Evolutionary conservation across 2,113 vertebrate genomes (phyloP).

Genomic region (Mesoclemmys tuberculata): DNA sequence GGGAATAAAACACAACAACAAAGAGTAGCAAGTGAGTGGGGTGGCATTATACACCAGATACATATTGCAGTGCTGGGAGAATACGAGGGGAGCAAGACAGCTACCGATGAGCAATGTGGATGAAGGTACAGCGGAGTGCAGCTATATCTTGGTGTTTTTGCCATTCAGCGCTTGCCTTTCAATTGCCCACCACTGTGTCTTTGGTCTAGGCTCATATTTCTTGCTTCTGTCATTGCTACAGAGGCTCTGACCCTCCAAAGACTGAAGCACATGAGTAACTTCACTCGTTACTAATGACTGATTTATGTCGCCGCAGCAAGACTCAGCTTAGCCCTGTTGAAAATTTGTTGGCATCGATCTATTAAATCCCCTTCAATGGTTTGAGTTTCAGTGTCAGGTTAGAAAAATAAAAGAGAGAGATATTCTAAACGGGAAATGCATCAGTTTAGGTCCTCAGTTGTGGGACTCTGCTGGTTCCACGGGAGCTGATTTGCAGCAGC

Average conservation of each 20-base stretch:
- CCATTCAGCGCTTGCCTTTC: neutral
- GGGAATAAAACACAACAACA: neutral
- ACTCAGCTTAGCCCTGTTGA: neutral
- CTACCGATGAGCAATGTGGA: too few relatives aligned
- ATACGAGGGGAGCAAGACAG: neutral
- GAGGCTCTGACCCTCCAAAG: neutral
- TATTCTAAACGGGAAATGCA: too few relatives aligned
- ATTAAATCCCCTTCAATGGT: neutral
- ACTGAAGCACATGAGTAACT: neutral
- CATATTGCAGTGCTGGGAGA: neutral
- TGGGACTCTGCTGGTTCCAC: neutral
- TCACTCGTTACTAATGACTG: neutral
- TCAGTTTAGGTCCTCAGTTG: neutral
- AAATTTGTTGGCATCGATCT: neutral
- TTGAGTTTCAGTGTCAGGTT: neutral
- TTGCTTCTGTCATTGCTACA: neutral
- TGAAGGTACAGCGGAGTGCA: neutral
- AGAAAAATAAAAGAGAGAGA: too few relatives aligned
- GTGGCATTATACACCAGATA: neutral
- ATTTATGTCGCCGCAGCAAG: neutral
- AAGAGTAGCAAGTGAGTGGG: neutral
- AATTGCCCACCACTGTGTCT: neutral
- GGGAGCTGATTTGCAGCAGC: neutral
- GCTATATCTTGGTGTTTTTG: neutral
- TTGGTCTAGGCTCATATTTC: neutral